Conservation (phyloP, 2,888 invertebrate species). For the Scaptomyza cyrtandrae region DNA sequence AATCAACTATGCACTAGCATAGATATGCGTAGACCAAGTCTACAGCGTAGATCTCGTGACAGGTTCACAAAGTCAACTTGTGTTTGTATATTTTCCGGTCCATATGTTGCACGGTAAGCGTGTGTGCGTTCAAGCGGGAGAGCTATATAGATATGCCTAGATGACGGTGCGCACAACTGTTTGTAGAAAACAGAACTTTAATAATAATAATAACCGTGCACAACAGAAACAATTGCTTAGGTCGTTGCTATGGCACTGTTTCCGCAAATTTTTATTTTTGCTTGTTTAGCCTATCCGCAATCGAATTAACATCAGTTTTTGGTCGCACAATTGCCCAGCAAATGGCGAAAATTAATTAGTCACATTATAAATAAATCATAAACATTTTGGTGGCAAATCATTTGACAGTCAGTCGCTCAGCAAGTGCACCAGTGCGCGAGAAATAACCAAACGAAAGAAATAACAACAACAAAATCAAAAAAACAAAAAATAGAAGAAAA, state of each 20-base stretch:
- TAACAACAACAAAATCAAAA: slow-evolving; percentile 18
- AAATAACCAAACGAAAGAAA: slow-evolving; percentile 10
- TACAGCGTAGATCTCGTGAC: slow-evolving; percentile 25
- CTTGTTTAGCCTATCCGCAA: slow-evolving; percentile 51
- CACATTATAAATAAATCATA: slow-evolving; percentile 74
- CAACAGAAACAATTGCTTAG: slow-evolving; percentile 50
- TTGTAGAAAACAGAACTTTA: slow-evolving; percentile 38
- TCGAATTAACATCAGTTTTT: slow-evolving; percentile 68
- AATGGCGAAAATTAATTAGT: slow-evolving; percentile 73
- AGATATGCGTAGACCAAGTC: slow-evolving; percentile 16
- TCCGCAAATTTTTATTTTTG: slow-evolving; percentile 73
- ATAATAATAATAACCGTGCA: slow-evolving; percentile 61
- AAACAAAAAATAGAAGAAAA: slow-evolving; percentile 7
- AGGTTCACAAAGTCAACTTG: slow-evolving; percentile 33
- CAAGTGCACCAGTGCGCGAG: slow-evolving; percentile 33
- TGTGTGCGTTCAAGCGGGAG: slow-evolving; percentile 1
- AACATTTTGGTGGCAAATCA: slow-evolving; percentile 68
- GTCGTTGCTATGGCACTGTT: slow-evolving; percentile 65
- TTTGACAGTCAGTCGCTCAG: slow-evolving; percentile 70
- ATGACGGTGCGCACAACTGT: slow-evolving; percentile 31
- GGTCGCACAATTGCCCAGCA: slow-evolving; percentile 43
- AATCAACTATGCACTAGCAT: slow-evolving; percentile 22
- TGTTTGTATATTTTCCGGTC: slow-evolving; percentile 37
- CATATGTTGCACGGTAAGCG: background rate
- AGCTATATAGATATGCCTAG: slow-evolving; percentile 30